Evolutionary conservation across 2,888 invertebrate species (phyloP).

Genomic region (Oxycera nigricornis): DNA sequence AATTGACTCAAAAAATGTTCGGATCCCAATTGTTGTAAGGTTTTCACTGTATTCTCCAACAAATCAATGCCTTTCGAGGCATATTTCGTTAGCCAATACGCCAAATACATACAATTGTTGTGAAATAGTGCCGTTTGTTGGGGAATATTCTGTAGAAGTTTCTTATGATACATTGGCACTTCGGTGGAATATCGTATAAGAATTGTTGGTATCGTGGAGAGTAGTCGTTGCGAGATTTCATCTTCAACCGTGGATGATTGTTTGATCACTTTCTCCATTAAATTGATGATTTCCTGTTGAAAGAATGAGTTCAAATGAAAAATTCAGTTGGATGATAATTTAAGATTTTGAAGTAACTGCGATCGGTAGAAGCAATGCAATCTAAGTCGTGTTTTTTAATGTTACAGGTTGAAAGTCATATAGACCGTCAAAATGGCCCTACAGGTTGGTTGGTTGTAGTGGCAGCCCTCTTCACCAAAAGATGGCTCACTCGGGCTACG

Average conservation of each 20-base stretch:
- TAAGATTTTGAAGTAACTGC: too few species aligned
- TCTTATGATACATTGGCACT: conserved; percentile 81
- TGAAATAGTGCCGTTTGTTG: conserved; percentile 86
- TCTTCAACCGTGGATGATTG: conserved; percentile 50
- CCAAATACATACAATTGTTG: conserved; percentile 91
- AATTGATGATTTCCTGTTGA: conserved; percentile 55
- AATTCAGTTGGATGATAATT: too few species aligned
- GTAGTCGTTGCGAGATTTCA: conserved; percentile 68
- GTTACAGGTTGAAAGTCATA: too few species aligned
- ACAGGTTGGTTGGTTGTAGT: too few species aligned
- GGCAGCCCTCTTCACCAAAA: too few species aligned
- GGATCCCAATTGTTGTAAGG: conserved; percentile 73
- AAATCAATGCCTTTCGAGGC: conserved; percentile 66
- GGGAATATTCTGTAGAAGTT: conserved; percentile 81
- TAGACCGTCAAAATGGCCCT: too few species aligned
- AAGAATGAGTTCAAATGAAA: background rate
- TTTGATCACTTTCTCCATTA: conserved; percentile 58
- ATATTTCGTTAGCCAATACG: conserved; percentile 75
- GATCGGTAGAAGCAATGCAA: too few species aligned
- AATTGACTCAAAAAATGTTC: conserved; percentile 76
- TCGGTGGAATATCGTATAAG: conserved; percentile 79
- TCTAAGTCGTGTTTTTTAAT: too few species aligned
- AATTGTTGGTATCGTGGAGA: conserved; percentile 74
- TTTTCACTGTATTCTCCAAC: conserved; percentile 71
- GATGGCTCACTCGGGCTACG: too few species aligned